Percentiles rank a stretch among this genome's conserved stretches.
phyloP scores from a whole-genome alignment of 2,113 vertebrate species.

The Vulpes ferrilata region DNA sequence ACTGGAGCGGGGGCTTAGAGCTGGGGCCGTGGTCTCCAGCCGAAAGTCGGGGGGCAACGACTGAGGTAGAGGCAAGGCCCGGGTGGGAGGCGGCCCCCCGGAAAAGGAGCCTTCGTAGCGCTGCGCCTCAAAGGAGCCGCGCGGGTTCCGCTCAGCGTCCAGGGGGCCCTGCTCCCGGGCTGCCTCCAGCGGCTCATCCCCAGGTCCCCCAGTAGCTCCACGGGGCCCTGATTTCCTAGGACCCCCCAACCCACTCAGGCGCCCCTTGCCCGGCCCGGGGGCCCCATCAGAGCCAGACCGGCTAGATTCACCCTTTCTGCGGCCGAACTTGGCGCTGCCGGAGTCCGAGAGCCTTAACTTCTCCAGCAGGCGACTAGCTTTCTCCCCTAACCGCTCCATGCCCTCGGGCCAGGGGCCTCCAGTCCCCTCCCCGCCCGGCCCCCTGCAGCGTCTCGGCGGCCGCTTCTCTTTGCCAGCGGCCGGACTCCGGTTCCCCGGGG shows the following conservation, averaged over 20 bases:
- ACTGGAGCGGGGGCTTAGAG: slow-evolving; percentile 91
- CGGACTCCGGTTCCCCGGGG: slow-evolving; percentile 40
- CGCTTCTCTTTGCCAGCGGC: slow-evolving; percentile 33
- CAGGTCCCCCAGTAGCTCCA: slow-evolving; percentile 82
- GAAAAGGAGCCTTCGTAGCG: slow-evolving; percentile 81
- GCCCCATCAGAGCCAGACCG: slow-evolving; percentile 85
- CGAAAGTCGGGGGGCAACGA: slow-evolving; percentile 79
- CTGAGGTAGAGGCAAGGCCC: slow-evolving; percentile 91
- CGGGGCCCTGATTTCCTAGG: slow-evolving; percentile 77
- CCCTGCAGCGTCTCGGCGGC: slow-evolving; percentile 49
- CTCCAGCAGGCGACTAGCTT: slow-evolving; percentile 90
- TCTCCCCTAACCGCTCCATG: slow-evolving; percentile 92
- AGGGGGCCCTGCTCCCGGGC: slow-evolving; percentile 87
- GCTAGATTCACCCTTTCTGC: slow-evolving; percentile 91
- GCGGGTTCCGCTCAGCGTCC: slow-evolving; percentile 78
- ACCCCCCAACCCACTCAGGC: slow-evolving; percentile 84
- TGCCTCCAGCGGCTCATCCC: slow-evolving; percentile 80
- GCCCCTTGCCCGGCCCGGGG: slow-evolving; percentile 75
- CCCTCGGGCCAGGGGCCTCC: slow-evolving; percentile 65
- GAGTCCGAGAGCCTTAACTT: slow-evolving; percentile 93
- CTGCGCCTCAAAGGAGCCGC: slow-evolving; percentile 80
- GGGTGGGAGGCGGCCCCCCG: slow-evolving; percentile 85
- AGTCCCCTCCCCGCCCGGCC: slow-evolving; percentile 66
- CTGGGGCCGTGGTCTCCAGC: slow-evolving; percentile 81
- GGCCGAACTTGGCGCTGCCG: slow-evolving; percentile 92